Evolutionary conservation across 2,113 vertebrate genomes (phyloP), one percentile per base, ranked within the genome.

Genomic region (Apteryx mantelli): DNA sequence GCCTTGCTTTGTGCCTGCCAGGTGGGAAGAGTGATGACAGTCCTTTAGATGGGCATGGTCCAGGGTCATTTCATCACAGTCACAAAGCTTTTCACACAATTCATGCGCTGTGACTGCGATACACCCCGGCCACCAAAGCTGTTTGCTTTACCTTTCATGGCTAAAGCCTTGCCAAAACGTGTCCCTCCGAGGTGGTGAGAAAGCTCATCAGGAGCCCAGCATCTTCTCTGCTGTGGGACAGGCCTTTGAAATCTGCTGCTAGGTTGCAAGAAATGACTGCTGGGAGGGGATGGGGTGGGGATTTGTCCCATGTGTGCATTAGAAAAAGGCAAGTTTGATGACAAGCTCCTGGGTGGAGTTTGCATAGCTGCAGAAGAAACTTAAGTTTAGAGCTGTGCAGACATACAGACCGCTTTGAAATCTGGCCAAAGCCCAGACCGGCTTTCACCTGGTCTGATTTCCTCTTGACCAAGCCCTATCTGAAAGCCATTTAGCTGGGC

Each of bases 371-470:
- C 55, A 61, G 70, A 46, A 46, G 34, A 0, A 0, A 11, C 5
- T 1, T 25, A 32, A 26, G 5, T 53, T 38, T 32, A 40, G 65
- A 40, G 4, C 8, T 70, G 50, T 63, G 21, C 24, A 36, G 32
- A 13, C 16, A 5, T 55, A 52, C 20, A 25, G 16, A 21, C 25
- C 26, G 30, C 3, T 0, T 4, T 52, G 11, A 55, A 5, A 40
- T 40, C 0, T 2, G 76, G 44, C n/a, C 40, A 2, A 5, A 20
- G 53, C 25, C 19, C 32, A 50, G 38, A 36, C 0, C 1, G 34
- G 15, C 44, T 79, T 48, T 87, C 40, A 26, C n/a, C 22, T 25
- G 1, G 0, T 4, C 11, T 17, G 44, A 13, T 22, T 63, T 82
- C 32, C 64, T 61, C 42, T 18, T 64, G 50, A 13, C 7, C 0